Base-by-base conservation (phyloP, 2,113 vertebrate genomes). In the Motacilla tschutschensis region DNA sequence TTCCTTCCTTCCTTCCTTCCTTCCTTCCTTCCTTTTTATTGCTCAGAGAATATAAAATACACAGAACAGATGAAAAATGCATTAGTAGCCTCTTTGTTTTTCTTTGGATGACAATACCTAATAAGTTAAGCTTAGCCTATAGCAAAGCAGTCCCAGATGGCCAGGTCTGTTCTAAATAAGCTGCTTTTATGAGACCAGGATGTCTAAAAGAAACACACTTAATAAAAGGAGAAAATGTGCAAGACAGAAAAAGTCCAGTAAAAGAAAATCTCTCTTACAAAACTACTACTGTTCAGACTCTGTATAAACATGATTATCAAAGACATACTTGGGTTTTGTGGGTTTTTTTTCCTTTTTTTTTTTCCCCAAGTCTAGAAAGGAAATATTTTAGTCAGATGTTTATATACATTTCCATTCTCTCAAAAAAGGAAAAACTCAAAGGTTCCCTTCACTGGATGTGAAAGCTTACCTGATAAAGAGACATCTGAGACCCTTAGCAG, bases 141-240 rank as follows among this genome's bases (percentile, higher is more conserved):
- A 92, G 70, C 50, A 85, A 92, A 88, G 59, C 20, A 2, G 47
- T 25, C 83, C 75, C 86, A 94, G 67, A 91, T 72, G 81, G 71
- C 72, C 83, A 91, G 67, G 63, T 91, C 88, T 94, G 86, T 63
- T 94, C 86, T 71, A 94, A 91, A 93, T 81, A 90, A 84, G 75
- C 40, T 60, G 46, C 65, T 90, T 92, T 95, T 92, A 93, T 78
- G 79, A 82, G 75, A 63, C 81, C 80, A 93, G 75, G 75, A 84
- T 67, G 66, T 84, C 94, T 86, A 79, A 88, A 91, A 88, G 81
- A 86, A 90, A 79, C 75, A 79, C 79, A 90, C 71, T 92, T 93
- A 75, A 91, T 88, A 79, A 94, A 94, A 90, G 31, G 17, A 86
- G 75, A 94, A 91, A 91, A 95, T 66, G 88, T 84, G 81, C 63